Evolutionary conservation across 2,113 vertebrate species (phyloP), one percentile per base, ranked within the genome.

Genomic region (Rynchops niger): DNA sequence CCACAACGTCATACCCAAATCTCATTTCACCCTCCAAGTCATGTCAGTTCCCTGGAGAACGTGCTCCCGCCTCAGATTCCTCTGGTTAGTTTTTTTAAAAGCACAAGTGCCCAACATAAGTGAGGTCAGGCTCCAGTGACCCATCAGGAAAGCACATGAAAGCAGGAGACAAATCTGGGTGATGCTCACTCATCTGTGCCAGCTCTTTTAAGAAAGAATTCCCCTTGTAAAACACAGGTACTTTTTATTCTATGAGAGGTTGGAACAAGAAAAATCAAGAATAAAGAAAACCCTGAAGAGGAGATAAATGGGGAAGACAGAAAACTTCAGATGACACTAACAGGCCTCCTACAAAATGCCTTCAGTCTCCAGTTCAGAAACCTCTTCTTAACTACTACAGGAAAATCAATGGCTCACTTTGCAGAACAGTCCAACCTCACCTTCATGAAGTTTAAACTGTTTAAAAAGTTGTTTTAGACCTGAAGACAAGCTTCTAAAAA

Each of bases 91-190:
- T 38, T 66, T 84, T 93, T 40, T 38, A 69, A 84, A 85, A 85
- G 66, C 71, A 83, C 1, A 2, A 93, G 79, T 47, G 59, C 50
- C 38, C 85, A 53, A 47, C 25, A 2, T 49, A 73, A 96, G 82
- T 42, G 63, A 95, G 90, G 95, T 90, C 88, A 80, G 67, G 82
- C 67, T 92, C 42, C 92, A 83, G 53, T 12, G n/a, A 96, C 88
- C 96, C 90, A 77, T 62, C 76, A 66, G 59, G 29, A 85, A 88
- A 85, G 56, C 9, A 72, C 56, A 82, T 49, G 69, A 94, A 94
- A 93, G 62, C 40, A 77, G 67, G 23, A 92, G 82, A 71, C 43
- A 96, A 91, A 87, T 79, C 93, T 79, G 77, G 23, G 88, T 63
- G 79, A 95, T 65, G 85, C 65, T 95, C 90, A 76, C 65, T 92